Evolutionary conservation across 2,888 invertebrate genomes (phyloP).

Genomic region (Orthosia gothica): DNA sequence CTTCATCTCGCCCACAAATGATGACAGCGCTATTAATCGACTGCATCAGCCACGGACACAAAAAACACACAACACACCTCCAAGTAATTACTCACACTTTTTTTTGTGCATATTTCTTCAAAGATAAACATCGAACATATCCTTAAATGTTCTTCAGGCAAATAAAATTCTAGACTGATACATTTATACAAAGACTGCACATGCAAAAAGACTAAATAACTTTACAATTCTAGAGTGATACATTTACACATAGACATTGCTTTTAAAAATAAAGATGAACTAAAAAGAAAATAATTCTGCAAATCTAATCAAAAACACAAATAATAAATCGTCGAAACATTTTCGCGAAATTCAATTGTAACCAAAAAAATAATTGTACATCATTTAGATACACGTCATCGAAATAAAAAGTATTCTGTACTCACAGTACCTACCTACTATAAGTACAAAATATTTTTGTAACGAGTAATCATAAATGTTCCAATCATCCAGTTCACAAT

Average conservation of each 20-base stretch:
- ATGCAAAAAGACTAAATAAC: too few species aligned
- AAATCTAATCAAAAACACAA: neutral
- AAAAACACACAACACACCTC: constrained; percentile 36
- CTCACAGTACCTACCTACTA: too few species aligned
- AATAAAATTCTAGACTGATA: constrained; percentile 30
- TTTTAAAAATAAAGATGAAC: neutral
- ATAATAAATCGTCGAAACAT: neutral
- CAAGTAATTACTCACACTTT: constrained; percentile 51
- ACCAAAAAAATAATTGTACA: too few species aligned
- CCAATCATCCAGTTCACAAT: neutral
- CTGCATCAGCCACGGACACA: constrained; percentile 10
- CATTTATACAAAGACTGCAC: too few species aligned
- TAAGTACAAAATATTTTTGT: neutral
- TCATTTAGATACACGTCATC: too few species aligned
- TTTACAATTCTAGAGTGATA: constrained; percentile 27
- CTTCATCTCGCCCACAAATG: constrained; percentile 4
- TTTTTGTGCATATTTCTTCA: constrained; percentile 49
- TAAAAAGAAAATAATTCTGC: neutral
- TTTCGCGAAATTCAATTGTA: too few species aligned
- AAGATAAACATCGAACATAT: constrained; percentile 53
- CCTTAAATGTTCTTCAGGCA: constrained; percentile 19
- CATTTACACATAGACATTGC: neutral
- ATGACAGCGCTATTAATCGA: too few species aligned
- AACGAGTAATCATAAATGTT: neutral
- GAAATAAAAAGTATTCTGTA: too few species aligned